phyloP scores from a whole-genome alignment of 2,797 vertebrate genomes.

The Setipinna tenuifilis region DNA sequence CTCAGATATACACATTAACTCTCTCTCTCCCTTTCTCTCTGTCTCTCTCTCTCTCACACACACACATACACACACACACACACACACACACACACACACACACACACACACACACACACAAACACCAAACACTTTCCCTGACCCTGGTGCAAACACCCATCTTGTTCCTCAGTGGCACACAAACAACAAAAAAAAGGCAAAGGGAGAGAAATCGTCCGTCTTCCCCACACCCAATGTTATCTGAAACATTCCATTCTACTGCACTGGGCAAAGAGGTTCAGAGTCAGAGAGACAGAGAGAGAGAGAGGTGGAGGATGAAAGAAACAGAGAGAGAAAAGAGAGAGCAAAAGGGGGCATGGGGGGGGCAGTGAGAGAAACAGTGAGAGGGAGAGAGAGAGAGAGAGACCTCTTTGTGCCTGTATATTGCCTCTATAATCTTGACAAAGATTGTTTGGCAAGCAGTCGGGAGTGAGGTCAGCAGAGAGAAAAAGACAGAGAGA shows the following conservation, averaged over 20 bases:
- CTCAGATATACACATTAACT: neutral
- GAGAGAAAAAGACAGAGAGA: no score
- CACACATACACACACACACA: neutral
- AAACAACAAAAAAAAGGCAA: no score
- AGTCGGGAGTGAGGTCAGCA: neutral
- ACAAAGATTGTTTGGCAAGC: neutral
- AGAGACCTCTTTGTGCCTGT: neutral
- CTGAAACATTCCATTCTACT: constrained; percentile 8
- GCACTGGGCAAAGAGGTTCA: neutral
- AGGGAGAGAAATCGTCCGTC: neutral
- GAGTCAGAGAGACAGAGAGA: neutral
- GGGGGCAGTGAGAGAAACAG: neutral
- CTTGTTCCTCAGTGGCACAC: neutral
- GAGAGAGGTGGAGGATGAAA: neutral
- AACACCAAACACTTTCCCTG: no score
- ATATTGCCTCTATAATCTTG: neutral
- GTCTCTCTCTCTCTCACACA: neutral
- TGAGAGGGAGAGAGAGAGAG: neutral
- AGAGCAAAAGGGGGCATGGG: neutral
- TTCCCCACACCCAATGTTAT: neutral
- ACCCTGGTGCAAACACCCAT: no score
- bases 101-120: neutral
- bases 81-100: constrained; percentile 11
- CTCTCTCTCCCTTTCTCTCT: neutral
- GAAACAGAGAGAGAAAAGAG: neutral